These are phyloP conservation scores for Prionace glauca DNA, from an alignment of 2,797 vertebrate species.

Conservation along the genomic window DNA sequence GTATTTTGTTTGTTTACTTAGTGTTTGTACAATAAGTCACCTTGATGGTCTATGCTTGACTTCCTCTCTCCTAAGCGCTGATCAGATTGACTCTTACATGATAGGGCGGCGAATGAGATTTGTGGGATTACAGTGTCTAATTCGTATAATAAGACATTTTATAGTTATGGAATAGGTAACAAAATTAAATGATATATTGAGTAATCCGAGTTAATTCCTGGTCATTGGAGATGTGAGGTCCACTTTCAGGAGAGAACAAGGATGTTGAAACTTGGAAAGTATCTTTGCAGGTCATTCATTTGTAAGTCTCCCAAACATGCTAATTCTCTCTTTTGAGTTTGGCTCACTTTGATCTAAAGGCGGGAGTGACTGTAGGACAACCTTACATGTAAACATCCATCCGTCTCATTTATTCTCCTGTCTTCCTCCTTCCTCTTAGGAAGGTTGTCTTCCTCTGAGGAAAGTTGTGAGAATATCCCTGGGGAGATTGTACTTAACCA, in stretches of 20 bases:
- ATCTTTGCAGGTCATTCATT: not conserved
- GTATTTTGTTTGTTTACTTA: not conserved
- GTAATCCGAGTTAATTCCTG: not conserved
- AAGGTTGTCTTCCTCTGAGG: not conserved
- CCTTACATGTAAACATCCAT: not conserved
- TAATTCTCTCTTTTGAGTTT: not conserved
- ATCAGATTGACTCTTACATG: not conserved
- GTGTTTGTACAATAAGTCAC: not conserved
- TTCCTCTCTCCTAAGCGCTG: not conserved
- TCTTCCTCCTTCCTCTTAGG: not conserved
- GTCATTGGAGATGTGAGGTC: not conserved
- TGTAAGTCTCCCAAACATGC: not conserved
- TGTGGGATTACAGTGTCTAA: not conserved
- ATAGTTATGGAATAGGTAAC: not conserved
- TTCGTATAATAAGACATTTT: not conserved
- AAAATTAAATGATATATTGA: not conserved
- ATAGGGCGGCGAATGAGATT: not conserved
- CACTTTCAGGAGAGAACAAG: not conserved
- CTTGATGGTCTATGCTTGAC: not conserved
- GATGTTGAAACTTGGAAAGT: not conserved
- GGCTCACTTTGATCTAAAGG: not conserved
- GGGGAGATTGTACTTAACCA: not conserved
- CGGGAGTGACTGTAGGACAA: not conserved
- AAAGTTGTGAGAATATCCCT: not conserved
- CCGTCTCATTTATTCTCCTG: not conserved